phyloP scores from a whole-genome alignment of 2,113 vertebrate genomes.

The Proteles cristata region DNA sequence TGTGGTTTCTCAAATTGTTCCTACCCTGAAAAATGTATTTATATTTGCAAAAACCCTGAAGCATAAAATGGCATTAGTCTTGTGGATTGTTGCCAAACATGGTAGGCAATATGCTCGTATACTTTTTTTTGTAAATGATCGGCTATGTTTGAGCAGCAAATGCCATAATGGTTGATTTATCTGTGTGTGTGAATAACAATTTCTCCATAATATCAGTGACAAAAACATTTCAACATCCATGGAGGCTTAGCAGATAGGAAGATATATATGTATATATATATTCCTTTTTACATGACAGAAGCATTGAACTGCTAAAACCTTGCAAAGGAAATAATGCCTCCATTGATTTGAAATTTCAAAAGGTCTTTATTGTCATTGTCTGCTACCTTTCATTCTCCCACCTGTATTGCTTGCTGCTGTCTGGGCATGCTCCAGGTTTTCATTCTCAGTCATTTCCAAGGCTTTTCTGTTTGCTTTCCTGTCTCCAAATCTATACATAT shows the following conservation, averaged over 20 bases:
- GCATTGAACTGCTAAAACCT: background rate
- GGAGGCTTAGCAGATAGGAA: background rate
- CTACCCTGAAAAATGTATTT: conserved; percentile 56
- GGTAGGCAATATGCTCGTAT: background rate
- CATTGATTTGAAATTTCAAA: conserved; percentile 5
- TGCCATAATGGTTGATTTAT: conserved; percentile 4
- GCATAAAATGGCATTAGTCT: conserved; percentile 47
- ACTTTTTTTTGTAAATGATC: background rate
- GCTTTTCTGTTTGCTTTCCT: background rate
- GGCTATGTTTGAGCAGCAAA: conserved; percentile 26
- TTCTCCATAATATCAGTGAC: background rate
- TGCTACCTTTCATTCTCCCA: background rate
- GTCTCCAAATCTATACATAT: background rate
- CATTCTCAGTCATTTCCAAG: background rate
- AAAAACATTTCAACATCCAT: background rate
- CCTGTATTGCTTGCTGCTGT: background rate
- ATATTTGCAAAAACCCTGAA: conserved; percentile 49
- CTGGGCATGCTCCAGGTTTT: background rate
- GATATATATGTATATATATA: background rate
- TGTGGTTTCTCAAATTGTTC: conserved; percentile 64
- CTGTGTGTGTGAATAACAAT: background rate
- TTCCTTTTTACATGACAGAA: background rate
- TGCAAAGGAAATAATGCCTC: background rate
- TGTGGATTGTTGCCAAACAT: conserved; percentile 50
- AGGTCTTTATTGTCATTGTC: conserved; percentile 17